Conservation (phyloP, 2,888 invertebrate species). For the Harmothoe impar region DNA sequence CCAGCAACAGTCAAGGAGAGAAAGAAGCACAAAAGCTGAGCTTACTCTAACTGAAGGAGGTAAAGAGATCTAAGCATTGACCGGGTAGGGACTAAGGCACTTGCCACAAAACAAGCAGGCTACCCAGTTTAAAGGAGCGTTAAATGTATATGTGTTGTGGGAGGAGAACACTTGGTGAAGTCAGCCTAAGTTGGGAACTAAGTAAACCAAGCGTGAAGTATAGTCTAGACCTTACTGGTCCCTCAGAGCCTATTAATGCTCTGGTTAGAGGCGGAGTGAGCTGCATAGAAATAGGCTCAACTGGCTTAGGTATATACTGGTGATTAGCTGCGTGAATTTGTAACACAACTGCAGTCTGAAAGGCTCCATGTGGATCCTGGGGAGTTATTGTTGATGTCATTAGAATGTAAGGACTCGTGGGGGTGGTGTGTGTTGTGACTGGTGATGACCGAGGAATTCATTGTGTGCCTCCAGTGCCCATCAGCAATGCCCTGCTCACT, state of each 20-base stretch:
- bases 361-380: neutral
- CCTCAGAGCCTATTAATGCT: neutral
- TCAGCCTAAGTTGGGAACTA: neutral
- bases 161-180: neutral
- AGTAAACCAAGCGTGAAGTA: neutral
- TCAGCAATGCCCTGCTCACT: neutral
- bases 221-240: neutral
- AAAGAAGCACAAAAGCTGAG: constrained; percentile 21
- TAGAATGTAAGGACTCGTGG: neutral
- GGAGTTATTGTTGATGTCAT: constrained; percentile 19
- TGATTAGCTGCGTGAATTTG: neutral
- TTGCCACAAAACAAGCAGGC: constrained; percentile 11
- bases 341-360: neutral
- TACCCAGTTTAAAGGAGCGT: neutral
- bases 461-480: neutral
- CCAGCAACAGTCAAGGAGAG: neutral
- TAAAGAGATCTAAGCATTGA: neutral
- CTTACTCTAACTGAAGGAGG: neutral
- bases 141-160: neutral
- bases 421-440: constrained; percentile 29
- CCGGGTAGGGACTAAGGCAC: neutral
- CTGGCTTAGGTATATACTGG: constrained; percentile 3
- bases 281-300: constrained; percentile 7
- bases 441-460: constrained; percentile 15
- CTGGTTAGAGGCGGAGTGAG: too few species aligned